Evolutionary conservation across 2,888 invertebrate genomes (phyloP), one percentile per base, ranked within the genome.

Genomic region (Dryobotodes eremita): DNA sequence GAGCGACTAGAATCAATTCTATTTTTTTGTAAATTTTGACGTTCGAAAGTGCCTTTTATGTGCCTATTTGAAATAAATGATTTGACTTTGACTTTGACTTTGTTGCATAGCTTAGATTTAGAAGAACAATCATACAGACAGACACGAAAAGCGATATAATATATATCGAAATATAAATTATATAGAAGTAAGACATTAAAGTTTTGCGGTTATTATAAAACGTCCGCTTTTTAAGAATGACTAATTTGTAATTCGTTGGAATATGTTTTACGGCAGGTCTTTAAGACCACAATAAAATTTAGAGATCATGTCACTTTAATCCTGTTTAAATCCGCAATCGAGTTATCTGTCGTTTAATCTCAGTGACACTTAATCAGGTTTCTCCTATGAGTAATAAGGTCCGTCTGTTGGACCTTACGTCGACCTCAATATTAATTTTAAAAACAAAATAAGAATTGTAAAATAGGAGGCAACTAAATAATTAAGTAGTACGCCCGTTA

Each of bases 341-440:
- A 82, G 71, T 77, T 89, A 84, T 88, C 89, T 64, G 31, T 71
- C 26, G 36, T 76, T 80, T 71, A 78, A 87, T 88, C 88, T 84
- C 11, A 0, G 84, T 86, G 88, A 86, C 84, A 87, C 71, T 71
- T 17, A 75, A 84, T 77, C 82, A 71, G 57, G 64, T 86, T 77
- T 79, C 64, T 77, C 72, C 62, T 72, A 55, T 86, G 88, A 86
- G 77, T 86, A 88, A 87, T 80, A 72, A 17, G 20, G 62, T 71
- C 61, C 13, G 59, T 76, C 66, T 72, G 36, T 70, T 31, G 1
- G 6, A 61, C 57, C n/a, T 48, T 20, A 65, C 17, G 17, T 31
- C 13, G 23, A 17, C 65, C 55, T 74, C 26, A 68, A 64, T 61
- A 26, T 50, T 42, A 3, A 11, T 64, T 46, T 61, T 64, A 11